These are phyloP conservation scores for Myocastor coypus DNA, from an alignment of 2,113 vertebrate species.

Conservation along the genomic window DNA sequence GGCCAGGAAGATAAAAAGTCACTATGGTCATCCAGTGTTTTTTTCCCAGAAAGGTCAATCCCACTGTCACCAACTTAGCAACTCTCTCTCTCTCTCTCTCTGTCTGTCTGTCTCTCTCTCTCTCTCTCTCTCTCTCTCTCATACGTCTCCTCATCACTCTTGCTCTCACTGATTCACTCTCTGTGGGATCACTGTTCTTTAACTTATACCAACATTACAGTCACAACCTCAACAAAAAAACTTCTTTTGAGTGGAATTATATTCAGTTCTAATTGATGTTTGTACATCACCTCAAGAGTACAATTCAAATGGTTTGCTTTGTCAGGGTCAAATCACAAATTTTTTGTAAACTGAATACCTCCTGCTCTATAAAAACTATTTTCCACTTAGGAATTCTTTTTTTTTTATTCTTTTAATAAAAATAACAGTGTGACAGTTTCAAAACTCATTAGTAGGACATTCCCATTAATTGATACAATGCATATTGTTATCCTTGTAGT, in stretches of 20 bases:
- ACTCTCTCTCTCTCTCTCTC: not conserved
- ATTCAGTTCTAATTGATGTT: not conserved
- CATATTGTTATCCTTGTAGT: too few species aligned
- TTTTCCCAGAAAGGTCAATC: not conserved
- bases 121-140: not conserved
- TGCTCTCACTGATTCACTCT: not conserved
- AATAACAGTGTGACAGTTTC: too few species aligned
- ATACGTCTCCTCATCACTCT: not conserved
- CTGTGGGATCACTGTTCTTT: not conserved
- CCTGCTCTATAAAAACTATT: not conserved
- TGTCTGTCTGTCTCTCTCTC: not conserved
- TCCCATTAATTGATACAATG: too few species aligned
- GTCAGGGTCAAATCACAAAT: not conserved
- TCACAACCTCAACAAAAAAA: not conserved
- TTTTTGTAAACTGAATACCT: not conserved
- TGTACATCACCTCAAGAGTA: not conserved
- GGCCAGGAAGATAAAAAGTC: too few species aligned
- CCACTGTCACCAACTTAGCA: rapidly evolving
- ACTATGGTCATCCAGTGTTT: rapidly evolving
- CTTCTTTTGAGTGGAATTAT: not conserved
- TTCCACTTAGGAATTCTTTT: not conserved
- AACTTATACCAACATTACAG: not conserved
- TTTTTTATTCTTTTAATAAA: too few species aligned
- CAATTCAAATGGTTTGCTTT: not conserved
- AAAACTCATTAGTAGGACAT: too few species aligned